phyloP scores from a whole-genome alignment of 37 sponge, comb jelly and placozoan species.

The Diacarnus erythraeanus region DNA sequence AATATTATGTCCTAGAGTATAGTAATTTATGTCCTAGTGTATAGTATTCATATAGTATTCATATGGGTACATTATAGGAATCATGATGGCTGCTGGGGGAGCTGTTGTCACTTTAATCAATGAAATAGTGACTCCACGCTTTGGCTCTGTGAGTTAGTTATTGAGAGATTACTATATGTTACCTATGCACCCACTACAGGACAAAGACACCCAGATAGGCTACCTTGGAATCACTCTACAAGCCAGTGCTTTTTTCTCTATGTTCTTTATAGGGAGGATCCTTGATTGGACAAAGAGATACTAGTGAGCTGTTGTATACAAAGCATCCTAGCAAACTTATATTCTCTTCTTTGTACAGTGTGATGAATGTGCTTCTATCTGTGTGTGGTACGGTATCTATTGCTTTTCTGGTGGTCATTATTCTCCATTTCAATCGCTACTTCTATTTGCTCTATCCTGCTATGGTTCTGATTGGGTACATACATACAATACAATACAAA shows the following conservation, averaged over 20 bases:
- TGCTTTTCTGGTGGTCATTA: neutral
- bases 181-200: neutral
- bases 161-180: neutral
- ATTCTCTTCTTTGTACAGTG: slow-evolving; percentile 4
- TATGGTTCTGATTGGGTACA: slow-evolving; percentile 13
- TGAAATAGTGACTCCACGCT: neutral
- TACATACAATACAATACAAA: neutral
- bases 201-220: slow-evolving; percentile 26
- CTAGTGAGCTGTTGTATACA: slow-evolving; percentile 54
- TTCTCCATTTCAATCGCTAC: slow-evolving; percentile 7
- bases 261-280: slow-evolving; percentile 17
- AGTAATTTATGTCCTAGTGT: too few species aligned
- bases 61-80: slow-evolving; percentile 22
- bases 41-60: too few species aligned
- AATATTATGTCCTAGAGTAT: neutral
- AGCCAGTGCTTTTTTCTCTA: neutral
- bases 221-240: slow-evolving; percentile 26
- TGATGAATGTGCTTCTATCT: neutral
- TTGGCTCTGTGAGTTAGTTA: neutral
- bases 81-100: neutral
- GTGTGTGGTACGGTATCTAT: neutral
- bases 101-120: slow-evolving; percentile 10
- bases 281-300: slow-evolving; percentile 38
- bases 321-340: too few species aligned
- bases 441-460: slow-evolving; percentile 23